Conservation (phyloP, 2,888 invertebrate genomes). For the Lasioglossum pauxillum region DNA sequence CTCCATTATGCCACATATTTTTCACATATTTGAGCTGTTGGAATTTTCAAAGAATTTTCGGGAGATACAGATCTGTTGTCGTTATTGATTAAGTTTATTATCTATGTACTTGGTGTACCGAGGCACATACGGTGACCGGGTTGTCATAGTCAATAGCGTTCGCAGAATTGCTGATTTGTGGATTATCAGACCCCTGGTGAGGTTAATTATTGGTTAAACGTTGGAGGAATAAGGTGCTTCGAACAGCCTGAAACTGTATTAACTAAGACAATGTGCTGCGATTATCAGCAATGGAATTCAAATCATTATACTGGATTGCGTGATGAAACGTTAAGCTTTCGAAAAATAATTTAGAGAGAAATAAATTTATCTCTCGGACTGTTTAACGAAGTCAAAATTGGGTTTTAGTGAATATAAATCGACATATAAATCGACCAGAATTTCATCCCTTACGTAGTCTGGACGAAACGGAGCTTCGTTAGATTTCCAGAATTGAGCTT, state of each 20-base stretch:
- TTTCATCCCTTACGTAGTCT: too few species aligned
- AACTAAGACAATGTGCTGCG: neutral
- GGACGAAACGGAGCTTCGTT: too few species aligned
- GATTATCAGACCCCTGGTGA: constrained; percentile 13
- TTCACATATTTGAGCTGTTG: neutral
- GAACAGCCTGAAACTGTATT: neutral
- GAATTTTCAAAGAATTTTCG: neutral
- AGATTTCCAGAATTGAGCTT: too few species aligned
- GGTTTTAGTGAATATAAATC: neutral
- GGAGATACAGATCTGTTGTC: neutral
- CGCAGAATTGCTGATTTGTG: constrained; percentile 1
- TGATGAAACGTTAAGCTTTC: neutral
- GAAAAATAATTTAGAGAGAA: neutral
- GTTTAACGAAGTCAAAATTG: neutral
- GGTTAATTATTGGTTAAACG: constrained; percentile 18
- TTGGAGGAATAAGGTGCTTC: neutral
- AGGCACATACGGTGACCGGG: neutral
- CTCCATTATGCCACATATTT: neutral
- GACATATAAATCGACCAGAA: neutral
- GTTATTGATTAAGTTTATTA: neutral
- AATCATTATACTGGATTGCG: neutral
- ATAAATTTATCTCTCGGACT: neutral
- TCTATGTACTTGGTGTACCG: neutral
- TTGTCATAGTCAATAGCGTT: neutral
- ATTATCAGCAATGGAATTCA: neutral